Base-by-base conservation (phyloP, 2,113 vertebrate genomes). In the Mastomys natalensis region DNA sequence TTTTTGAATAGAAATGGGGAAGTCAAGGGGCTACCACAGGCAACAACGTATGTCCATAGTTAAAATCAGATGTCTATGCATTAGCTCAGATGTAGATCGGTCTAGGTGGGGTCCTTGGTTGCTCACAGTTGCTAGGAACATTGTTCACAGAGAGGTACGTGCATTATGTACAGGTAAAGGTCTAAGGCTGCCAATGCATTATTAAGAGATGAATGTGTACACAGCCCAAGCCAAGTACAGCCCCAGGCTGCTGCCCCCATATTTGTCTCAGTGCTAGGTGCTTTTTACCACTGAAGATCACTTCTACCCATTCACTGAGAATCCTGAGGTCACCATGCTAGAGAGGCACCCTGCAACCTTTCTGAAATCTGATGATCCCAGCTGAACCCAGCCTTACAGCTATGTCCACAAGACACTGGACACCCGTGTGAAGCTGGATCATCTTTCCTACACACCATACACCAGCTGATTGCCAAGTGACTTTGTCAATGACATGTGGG, bases 401-500 rank as follows among this genome's bases (percentile, higher is more conserved):
- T n/a, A 45, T 6, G 8, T 10, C 8, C 15, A 5, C 24, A 13
- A n/a, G 91, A 64, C 7, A 48, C 7, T 0, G 7, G 10, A 17
- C 13, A 29, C 24, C n/a, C 2, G 9, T 13, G 62, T 19, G 29
- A 90, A 16, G 9, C 55, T 55, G 1, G 7, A 40, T 66, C 15
- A 21, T 26, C 40, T 40, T 26, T 15, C 34, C 29, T 21, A 48
- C 2, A 10, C 51, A 51, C 73, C 51, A 1, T 4, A 37, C 5
- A 13, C 55, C 43, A 19, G 37, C n/a, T 31, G 90, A 51, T 3
- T 31, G 7, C 11, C 45, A 40, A 82, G 3, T 16, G 48, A 64
- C 40, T 78, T 26, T 24, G 1, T 74, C 70, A 84, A 0, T 40
- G 76, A 48, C 60, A 19, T 0, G 0, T 1, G 16, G 26, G 26